Evolutionary conservation across 2,113 vertebrate species (phyloP).

Genomic region (Oncorhynchus gorbuscha): DNA sequence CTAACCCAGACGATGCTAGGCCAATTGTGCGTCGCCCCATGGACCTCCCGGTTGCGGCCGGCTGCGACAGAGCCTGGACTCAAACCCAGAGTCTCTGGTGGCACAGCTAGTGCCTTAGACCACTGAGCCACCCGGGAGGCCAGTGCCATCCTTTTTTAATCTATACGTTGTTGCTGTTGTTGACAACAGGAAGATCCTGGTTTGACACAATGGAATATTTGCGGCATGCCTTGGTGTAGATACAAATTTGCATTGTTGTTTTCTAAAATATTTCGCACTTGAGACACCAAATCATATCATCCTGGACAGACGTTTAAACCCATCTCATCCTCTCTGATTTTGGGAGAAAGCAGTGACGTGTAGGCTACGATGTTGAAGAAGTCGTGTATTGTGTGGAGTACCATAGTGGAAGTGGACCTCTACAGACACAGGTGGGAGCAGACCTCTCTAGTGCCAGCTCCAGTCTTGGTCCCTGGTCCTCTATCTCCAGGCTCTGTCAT

Average conservation of each 20-base stretch:
- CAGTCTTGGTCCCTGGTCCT: slow-evolving; percentile 51
- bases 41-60: too few species aligned
- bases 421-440: slow-evolving; percentile 43
- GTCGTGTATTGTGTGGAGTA: not conserved
- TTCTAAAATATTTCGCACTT: not conserved
- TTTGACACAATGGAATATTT: slow-evolving; percentile 16
- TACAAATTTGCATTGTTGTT: not conserved
- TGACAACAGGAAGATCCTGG: slow-evolving; percentile 41
- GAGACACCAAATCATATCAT: too few species aligned
- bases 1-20: too few species aligned
- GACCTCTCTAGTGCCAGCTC: slow-evolving; percentile 52
- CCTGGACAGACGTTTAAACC: not conserved
- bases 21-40: too few species aligned
- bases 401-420: not conserved
- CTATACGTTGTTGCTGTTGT: slow-evolving; percentile 52
- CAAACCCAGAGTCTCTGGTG: too few species aligned
- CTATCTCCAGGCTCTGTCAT: slow-evolving; percentile 57
- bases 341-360: not conserved
- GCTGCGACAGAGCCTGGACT: too few species aligned
- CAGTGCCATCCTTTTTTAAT: slow-evolving; percentile 31
- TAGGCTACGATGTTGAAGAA: not conserved
- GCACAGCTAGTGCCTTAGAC: too few species aligned
- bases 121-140: too few species aligned
- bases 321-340: not conserved
- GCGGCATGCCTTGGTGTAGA: not conserved